A percentile compares a stretch with the other conserved stretches of the same genome.
These are phyloP conservation scores for Muscicapa adusta DNA, from an alignment of 2,113 vertebrate genomes.

Conservation along the genomic window DNA sequence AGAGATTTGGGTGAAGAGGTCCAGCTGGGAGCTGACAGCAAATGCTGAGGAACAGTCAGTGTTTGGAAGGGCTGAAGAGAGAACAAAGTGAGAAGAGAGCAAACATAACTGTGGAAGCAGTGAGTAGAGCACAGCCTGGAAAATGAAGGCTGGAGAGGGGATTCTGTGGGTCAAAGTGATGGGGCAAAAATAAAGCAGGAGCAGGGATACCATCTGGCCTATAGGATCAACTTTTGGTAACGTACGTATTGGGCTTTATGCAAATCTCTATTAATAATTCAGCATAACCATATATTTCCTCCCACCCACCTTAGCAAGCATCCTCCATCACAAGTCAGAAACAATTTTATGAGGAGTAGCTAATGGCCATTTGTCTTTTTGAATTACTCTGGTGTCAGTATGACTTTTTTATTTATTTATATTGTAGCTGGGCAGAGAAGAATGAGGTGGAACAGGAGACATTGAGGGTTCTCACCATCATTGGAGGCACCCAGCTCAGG, in stretches of 20 bases:
- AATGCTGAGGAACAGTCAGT: background rate
- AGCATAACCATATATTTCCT: background rate
- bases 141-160: background rate
- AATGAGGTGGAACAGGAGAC: background rate
- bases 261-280: background rate
- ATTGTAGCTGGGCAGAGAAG: background rate
- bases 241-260: background rate
- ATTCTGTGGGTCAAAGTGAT: background rate
- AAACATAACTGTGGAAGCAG: background rate
- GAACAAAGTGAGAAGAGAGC: background rate
- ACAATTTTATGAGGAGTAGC: background rate
- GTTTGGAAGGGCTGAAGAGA: background rate
- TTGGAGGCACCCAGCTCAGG: background rate
- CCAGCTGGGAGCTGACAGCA: background rate
- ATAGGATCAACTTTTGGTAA: background rate
- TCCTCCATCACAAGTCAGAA: background rate
- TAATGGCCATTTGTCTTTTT: background rate
- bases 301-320: background rate
- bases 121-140: background rate
- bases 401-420: background rate
- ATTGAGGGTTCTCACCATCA: background rate
- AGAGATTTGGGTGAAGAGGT: background rate
- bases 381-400: background rate
- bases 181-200: background rate
- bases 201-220: background rate